Percentiles rank a stretch among this genome's conserved stretches.
Conservation (phyloP, 2,113 vertebrate species). For the Leucopsar rothschildi region DNA sequence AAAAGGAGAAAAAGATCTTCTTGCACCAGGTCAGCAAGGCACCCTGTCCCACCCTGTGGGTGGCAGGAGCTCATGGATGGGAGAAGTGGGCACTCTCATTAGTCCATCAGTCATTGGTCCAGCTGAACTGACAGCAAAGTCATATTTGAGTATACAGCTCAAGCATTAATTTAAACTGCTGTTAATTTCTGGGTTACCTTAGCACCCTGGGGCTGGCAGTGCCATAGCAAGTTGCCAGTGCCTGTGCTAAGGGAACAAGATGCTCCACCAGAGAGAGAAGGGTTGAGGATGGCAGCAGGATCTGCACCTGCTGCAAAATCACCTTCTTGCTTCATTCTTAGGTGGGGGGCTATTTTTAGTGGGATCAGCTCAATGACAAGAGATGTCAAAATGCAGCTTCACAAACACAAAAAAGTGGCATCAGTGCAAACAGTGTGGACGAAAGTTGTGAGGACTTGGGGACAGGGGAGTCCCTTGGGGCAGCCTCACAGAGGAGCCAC, state of each 20-base stretch:
- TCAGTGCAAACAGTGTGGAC: neutral
- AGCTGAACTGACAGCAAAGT: neutral
- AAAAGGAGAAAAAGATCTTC: neutral
- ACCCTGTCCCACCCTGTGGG: neutral
- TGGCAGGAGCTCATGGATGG: neutral
- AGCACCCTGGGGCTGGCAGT: neutral
- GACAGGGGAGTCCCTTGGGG: neutral
- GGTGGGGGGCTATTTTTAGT: neutral
- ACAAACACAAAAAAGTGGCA: neutral
- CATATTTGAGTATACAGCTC: neutral
- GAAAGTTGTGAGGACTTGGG: neutral
- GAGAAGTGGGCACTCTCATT: neutral
- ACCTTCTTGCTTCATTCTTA: neutral
- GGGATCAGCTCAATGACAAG: fast-evolving
- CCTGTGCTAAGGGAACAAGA: neutral
- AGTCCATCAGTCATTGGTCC: neutral
- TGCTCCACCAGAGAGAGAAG: neutral
- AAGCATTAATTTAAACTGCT: neutral
- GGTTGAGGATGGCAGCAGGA: neutral
- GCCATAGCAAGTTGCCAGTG: neutral
- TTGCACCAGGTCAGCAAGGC: neutral
- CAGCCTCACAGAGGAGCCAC: neutral
- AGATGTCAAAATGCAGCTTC: neutral
- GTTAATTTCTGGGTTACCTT: neutral
- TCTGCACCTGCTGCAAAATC: neutral